phyloP scores from a whole-genome alignment of 2,113 vertebrate species.

The Puffinus mauretanicus region DNA sequence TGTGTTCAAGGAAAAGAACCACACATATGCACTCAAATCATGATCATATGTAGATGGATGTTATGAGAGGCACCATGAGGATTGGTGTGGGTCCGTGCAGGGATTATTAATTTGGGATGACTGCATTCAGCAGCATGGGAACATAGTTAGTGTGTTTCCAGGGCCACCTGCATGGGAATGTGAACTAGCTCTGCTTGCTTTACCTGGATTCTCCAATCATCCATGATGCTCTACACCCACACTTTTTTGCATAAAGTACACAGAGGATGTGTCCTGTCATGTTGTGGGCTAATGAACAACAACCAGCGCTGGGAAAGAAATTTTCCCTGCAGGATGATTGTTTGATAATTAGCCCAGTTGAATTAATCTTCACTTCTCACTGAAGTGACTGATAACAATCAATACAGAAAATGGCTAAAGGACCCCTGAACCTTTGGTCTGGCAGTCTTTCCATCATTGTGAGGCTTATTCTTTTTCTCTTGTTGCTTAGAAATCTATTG shows the following conservation, averaged over 20 bases:
- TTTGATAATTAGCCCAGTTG: background rate
- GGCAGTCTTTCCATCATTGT: background rate
- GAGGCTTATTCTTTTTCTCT: background rate
- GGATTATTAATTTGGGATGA: background rate
- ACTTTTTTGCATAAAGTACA: background rate
- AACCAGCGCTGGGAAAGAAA: background rate
- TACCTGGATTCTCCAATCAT: background rate
- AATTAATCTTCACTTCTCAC: background rate
- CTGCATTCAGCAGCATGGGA: fast-evolving
- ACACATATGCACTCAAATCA: fast-evolving
- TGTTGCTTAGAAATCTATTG: background rate
- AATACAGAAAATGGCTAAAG: background rate
- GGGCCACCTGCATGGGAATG: background rate
- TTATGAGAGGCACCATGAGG: background rate
- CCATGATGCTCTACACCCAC: background rate
- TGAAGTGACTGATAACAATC: background rate
- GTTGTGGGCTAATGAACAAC: background rate
- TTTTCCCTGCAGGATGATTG: background rate
- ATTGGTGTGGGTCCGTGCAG: background rate
- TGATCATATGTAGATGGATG: fast-evolving
- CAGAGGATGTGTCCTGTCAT: background rate
- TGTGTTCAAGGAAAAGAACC: background rate
- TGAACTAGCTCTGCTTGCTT: background rate
- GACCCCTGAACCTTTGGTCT: background rate
- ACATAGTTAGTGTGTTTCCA: background rate